Evolutionary conservation across 2,888 invertebrate genomes (phyloP).

Genomic region (Drosophila borealis): DNA sequence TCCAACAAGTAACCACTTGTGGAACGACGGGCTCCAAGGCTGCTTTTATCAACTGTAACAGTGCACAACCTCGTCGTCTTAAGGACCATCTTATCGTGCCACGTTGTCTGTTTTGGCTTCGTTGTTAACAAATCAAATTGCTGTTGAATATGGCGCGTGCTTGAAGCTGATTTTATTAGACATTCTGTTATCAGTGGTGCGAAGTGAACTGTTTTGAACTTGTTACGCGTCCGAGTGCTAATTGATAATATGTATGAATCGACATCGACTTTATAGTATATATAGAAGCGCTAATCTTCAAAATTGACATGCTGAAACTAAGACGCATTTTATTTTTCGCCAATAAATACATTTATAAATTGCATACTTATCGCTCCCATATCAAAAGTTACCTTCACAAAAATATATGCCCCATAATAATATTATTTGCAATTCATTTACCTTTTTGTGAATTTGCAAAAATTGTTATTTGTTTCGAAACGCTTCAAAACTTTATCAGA

Average conservation of each 20-base stretch:
- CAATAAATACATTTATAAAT: conserved; percentile 14
- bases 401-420: not conserved
- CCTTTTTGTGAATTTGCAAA: conserved; percentile 1
- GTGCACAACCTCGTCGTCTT: conserved; percentile 3
- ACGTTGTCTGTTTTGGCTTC: conserved; percentile 20
- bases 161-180: conserved; percentile 17
- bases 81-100: conserved; percentile 28
- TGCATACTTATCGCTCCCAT: conserved; percentile 20
- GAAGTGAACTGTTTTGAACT: conserved; percentile 69
- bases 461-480: not conserved
- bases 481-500: conserved; percentile 11
- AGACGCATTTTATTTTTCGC: conserved; percentile 60
- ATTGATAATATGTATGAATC: conserved; percentile 64
- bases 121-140: conserved; percentile 35
- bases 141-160: conserved; percentile 46
- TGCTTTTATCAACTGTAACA: not conserved
- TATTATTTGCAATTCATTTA: not conserved
- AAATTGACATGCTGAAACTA: conserved; percentile 41
- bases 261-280: conserved; percentile 14
- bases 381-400: not conserved
- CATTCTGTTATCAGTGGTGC: conserved; percentile 42
- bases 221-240: conserved; percentile 52
- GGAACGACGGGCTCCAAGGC: conserved; percentile 12
- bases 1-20: not conserved
- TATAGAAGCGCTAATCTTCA: conserved; percentile 22